Conservation (phyloP, 2,113 vertebrate genomes). For the Chloebia gouldiae region DNA sequence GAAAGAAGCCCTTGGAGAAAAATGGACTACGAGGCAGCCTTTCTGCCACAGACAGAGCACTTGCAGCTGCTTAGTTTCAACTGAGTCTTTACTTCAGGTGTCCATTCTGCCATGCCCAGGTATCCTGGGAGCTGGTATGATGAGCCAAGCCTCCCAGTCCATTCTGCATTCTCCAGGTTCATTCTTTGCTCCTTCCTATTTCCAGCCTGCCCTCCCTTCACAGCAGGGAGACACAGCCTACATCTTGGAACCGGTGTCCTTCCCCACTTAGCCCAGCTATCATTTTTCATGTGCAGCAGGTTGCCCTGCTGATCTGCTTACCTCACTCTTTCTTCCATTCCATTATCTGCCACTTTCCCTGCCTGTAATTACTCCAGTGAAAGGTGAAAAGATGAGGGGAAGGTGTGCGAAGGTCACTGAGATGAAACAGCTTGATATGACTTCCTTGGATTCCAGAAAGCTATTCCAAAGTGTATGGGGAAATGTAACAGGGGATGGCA, state of each 20-base stretch:
- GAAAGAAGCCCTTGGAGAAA: not conserved
- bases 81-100: not conserved
- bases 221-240: not conserved
- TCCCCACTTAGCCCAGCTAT: not conserved
- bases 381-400: not conserved
- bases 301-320: not conserved
- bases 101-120: not conserved
- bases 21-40: not conserved
- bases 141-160: not conserved
- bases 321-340: not conserved
- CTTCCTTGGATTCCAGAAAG: not conserved
- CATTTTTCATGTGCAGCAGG: not conserved
- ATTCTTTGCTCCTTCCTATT: not conserved
- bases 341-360: not conserved
- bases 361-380: not conserved
- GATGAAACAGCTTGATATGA: not conserved
- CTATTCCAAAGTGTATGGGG: not conserved
- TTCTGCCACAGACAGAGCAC: not conserved
- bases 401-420: not conserved
- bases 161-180: not conserved
- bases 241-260: not conserved
- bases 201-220: not conserved
- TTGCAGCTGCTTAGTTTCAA: not conserved
- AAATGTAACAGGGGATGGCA: not conserved
- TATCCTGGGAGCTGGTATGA: not conserved